These are phyloP conservation scores for Athene cunicularia DNA, from an alignment of 2,113 vertebrate genomes.

Conservation along the genomic window DNA sequence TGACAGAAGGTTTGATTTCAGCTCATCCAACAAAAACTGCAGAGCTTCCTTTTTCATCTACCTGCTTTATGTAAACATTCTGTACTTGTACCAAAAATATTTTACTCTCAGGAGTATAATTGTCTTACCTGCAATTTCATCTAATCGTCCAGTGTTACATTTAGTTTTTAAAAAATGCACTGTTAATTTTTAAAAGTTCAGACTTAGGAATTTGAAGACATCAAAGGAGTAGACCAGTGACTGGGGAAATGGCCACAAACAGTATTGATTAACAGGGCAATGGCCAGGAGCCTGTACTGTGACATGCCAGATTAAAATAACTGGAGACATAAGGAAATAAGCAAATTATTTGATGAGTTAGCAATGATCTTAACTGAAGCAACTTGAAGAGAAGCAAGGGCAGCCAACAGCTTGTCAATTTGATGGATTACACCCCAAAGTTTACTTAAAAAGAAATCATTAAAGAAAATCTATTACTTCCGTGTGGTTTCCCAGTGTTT, in stretches of 20 bases:
- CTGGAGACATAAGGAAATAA: neutral
- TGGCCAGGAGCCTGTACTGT: neutral
- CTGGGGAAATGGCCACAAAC: neutral
- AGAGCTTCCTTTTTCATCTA: neutral
- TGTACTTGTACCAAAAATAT: neutral
- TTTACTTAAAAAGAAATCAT: neutral
- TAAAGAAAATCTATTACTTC: neutral
- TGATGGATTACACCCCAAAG: neutral
- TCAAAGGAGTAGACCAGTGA: neutral
- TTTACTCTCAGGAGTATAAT: neutral
- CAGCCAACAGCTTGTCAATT: neutral
- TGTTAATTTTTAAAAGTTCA: neutral
- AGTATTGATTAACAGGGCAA: neutral
- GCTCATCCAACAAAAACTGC: neutral
- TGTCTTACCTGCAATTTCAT: neutral
- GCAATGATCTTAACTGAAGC: neutral
- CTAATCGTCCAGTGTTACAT: neutral
- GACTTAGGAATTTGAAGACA: neutral
- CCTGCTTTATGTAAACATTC: neutral
- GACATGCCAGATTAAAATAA: neutral
- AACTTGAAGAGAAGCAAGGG: neutral
- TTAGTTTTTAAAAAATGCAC: neutral
- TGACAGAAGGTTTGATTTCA: neutral
- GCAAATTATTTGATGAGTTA: neutral
- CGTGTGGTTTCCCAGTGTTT: neutral